Evolutionary conservation across 1,140 invertebrate genomes (phyloP).

Genomic region (Drosophila sp.): DNA sequence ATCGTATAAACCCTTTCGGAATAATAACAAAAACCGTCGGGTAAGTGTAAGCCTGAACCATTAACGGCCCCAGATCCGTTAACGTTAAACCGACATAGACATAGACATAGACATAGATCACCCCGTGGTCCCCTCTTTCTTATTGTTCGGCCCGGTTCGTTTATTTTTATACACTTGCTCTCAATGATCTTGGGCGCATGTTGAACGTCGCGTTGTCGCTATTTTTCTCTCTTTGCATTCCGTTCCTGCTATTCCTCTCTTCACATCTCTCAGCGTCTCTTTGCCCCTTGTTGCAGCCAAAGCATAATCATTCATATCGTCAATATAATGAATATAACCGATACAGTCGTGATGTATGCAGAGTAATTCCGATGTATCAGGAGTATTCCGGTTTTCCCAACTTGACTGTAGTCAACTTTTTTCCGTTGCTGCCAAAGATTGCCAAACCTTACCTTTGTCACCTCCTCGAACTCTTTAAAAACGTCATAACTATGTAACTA

Average conservation of each 20-base stretch:
- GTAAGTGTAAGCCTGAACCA: constrained; percentile 53
- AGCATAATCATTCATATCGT: not conserved
- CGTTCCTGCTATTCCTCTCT: not conserved
- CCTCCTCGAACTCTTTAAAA: too few species aligned
- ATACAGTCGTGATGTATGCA: not conserved
- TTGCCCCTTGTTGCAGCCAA: not conserved
- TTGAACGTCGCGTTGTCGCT: constrained; percentile 2
- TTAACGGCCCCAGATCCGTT: constrained; percentile 7
- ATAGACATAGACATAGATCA: not conserved
- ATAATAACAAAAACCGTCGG: constrained; percentile 68
- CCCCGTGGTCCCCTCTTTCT: not conserved
- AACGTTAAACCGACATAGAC: too few species aligned
- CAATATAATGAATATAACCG: not conserved
- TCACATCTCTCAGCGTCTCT: too few species aligned
- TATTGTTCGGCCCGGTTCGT: constrained; percentile 58
- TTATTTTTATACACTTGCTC: constrained; percentile 80
- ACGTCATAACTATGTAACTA: too few species aligned
- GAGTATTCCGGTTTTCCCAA: constrained; percentile 19
- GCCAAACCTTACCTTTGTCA: too few species aligned
- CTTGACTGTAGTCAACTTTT: too few species aligned
- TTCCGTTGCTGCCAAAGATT: too few species aligned
- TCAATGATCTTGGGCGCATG: constrained; percentile 43
- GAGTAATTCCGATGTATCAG: not conserved
- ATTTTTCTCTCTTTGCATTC: constrained; percentile 5
- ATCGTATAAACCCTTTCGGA: constrained; percentile 75